Conservation (phyloP, 2,113 vertebrate genomes). For the Oplegnathus fasciatus region DNA sequence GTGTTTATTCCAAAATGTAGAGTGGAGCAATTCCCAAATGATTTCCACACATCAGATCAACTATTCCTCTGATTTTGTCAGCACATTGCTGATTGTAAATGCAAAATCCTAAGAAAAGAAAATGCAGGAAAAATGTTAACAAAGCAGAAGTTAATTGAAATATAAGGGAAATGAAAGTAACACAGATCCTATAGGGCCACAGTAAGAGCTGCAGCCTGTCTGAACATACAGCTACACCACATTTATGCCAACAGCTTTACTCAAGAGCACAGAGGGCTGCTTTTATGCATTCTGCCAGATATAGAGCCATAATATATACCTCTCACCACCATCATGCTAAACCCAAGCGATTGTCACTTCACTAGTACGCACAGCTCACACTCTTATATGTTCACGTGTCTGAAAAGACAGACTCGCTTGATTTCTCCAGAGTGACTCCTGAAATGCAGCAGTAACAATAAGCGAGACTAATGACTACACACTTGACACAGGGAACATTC, state of each 20-base stretch:
- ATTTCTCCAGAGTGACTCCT: slow-evolving; percentile 22
- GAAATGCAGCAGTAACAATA: slow-evolving; percentile 4
- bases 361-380: too few species aligned
- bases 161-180: background rate
- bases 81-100: slow-evolving; percentile 22
- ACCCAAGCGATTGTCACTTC: too few species aligned
- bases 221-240: background rate
- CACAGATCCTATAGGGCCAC: background rate
- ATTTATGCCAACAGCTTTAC: background rate
- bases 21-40: slow-evolving; percentile 41
- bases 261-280: background rate
- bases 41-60: slow-evolving; percentile 22
- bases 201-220: background rate
- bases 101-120: slow-evolving; percentile 18
- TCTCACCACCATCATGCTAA: background rate
- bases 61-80: slow-evolving; percentile 17
- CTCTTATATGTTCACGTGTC: background rate
- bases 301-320: background rate
- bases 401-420: background rate
- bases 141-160: background rate
- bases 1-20: slow-evolving; percentile 19
- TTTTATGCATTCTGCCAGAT: slow-evolving; percentile 8
- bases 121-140: background rate
- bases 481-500: slow-evolving; percentile 1
- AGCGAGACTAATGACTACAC: background rate